These are phyloP conservation scores for Drosophila maculinotata DNA, from an alignment of 2,888 invertebrate genomes.

Conservation along the genomic window DNA sequence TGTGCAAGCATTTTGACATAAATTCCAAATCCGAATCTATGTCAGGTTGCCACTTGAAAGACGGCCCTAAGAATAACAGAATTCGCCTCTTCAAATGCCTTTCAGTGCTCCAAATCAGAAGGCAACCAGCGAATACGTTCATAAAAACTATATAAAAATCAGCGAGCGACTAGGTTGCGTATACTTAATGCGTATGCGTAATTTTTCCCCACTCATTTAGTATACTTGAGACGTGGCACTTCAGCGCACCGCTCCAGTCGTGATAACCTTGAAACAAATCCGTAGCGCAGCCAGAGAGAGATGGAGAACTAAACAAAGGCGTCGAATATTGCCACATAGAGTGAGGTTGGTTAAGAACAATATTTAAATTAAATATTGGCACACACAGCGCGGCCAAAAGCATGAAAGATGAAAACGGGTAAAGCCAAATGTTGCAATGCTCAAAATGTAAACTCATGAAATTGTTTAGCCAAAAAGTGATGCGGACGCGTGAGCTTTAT, in stretches of 20 bases:
- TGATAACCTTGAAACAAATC: constrained; percentile 70
- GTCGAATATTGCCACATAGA: constrained; percentile 61
- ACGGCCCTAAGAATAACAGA: constrained; percentile 32
- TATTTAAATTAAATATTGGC: constrained; percentile 80
- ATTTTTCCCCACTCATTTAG: constrained; percentile 35
- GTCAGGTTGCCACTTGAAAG: constrained; percentile 51
- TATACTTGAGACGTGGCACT: constrained; percentile 60
- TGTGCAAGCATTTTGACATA: constrained; percentile 32
- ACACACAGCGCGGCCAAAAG: constrained; percentile 48
- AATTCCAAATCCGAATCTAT: constrained; percentile 38
- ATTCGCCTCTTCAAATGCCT: constrained; percentile 45
- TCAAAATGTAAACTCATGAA: constrained; percentile 46
- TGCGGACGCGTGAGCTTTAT: constrained; percentile 21
- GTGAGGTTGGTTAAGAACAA: constrained; percentile 78
- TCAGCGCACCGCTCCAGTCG: constrained; percentile 29
- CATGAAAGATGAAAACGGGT: constrained; percentile 46
- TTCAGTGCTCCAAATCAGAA: constrained; percentile 47
- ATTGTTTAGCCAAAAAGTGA: constrained; percentile 51
- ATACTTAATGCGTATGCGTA: constrained; percentile 67
- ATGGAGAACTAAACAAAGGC: constrained; percentile 44
- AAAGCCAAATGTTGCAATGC: constrained; percentile 56
- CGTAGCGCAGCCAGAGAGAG: constrained; percentile 15
- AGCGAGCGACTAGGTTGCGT: constrained; percentile 51
- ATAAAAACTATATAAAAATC: constrained; percentile 47
- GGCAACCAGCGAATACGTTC: constrained; percentile 30